Evolutionary conservation across 2,113 vertebrate genomes (phyloP).

Genomic region (Petrocephalus microphthalmus): DNA sequence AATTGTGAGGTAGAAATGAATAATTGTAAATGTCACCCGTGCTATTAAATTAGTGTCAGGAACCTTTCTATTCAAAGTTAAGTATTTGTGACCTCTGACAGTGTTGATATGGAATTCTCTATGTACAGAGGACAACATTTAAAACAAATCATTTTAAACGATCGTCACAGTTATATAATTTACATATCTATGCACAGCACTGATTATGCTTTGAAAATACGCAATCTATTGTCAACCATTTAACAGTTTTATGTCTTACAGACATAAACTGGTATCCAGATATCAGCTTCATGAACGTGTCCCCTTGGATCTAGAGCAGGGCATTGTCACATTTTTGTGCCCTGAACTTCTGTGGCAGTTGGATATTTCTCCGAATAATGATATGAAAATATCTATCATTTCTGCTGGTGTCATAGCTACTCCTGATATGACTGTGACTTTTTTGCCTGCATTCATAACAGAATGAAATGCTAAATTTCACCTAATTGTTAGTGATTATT

Average conservation of each 20-base stretch:
- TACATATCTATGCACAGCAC: neutral
- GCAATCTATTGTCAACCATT: neutral
- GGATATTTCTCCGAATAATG: neutral
- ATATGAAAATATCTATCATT: neutral
- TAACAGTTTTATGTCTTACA: neutral
- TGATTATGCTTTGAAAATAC: neutral
- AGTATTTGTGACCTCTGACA: neutral
- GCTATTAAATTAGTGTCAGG: neutral
- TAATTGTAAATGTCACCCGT: constrained; percentile 8
- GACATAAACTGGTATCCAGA: neutral
- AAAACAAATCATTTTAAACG: neutral
- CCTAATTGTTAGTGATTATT: neutral
- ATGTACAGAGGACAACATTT: neutral
- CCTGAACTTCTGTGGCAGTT: neutral
- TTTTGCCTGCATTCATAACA: neutral
- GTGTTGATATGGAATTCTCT: neutral
- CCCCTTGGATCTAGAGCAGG: neutral
- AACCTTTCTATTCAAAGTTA: neutral
- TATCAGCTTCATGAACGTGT: neutral
- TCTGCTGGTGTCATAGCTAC: neutral
- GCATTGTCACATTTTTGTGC: neutral
- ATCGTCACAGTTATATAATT: neutral
- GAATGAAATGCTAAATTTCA: neutral
- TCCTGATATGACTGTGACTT: neutral
- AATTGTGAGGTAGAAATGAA: neutral